Percentiles rank a stretch among this genome's conserved stretches.
Conservation (phyloP, 2,888 invertebrate genomes). For the Galeopsomyia nigrocyanea region DNA sequence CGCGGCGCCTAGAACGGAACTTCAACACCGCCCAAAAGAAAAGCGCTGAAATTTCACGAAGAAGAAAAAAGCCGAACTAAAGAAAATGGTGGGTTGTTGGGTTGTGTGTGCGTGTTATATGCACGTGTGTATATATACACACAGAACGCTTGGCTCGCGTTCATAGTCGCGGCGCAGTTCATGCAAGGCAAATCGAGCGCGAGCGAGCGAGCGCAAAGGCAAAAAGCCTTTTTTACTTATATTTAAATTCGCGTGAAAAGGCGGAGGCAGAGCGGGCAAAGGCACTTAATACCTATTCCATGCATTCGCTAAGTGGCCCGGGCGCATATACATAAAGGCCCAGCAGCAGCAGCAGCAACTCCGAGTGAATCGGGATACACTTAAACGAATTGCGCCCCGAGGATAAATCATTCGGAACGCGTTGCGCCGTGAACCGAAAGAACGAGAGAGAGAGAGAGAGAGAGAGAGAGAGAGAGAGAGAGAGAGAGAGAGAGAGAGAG, state of each 20-base stretch:
- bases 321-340: slow-evolving; percentile 12
- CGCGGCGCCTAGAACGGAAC: slow-evolving; percentile 54
- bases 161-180: slow-evolving; percentile 57
- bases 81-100: neutral
- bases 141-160: slow-evolving; percentile 26
- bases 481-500: too few species aligned
- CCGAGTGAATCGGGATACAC: slow-evolving; percentile 66
- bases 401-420: slow-evolving; percentile 63
- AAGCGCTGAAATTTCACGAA: neutral
- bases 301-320: slow-evolving; percentile 54
- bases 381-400: slow-evolving; percentile 66
- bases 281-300: slow-evolving; percentile 47
- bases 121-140: neutral
- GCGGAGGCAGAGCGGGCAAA: slow-evolving; percentile 46
- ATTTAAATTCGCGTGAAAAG: slow-evolving; percentile 65
- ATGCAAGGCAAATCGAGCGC: slow-evolving; percentile 68
- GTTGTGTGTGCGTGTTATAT: neutral
- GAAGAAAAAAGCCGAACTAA: slow-evolving; percentile 11
- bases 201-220: slow-evolving; percentile 58
- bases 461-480: neutral
- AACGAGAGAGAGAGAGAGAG: too few species aligned
- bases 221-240: slow-evolving; percentile 65
- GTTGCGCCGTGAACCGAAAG: slow-evolving; percentile 29
- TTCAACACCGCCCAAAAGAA: slow-evolving; percentile 38
- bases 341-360: slow-evolving; percentile 53